Conservation (phyloP, 2,888 invertebrate genomes). For the Lepas anatifera region DNA sequence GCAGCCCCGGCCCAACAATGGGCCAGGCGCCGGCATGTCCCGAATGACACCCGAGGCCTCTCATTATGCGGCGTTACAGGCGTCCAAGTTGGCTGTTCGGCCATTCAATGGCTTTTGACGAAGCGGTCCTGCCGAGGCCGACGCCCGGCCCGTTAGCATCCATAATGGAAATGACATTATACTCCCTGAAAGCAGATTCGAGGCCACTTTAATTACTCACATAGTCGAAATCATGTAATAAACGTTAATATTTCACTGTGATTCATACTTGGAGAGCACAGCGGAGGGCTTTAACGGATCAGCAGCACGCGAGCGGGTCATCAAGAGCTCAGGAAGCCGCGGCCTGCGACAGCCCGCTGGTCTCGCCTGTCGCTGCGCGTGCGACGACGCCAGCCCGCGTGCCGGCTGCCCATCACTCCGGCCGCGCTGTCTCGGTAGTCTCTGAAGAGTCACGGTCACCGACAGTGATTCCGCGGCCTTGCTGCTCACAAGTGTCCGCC, state of each 20-base stretch:
- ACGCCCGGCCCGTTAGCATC: neutral
- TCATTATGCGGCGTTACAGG: neutral
- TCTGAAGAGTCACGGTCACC: too few species aligned
- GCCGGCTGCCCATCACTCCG: too few species aligned
- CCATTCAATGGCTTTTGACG: neutral
- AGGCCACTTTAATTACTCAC: neutral
- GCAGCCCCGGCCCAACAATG: too few species aligned
- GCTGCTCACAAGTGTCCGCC: too few species aligned
- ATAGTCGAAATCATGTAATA: neutral
- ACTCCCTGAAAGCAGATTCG: neutral
- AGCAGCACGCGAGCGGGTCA: neutral
- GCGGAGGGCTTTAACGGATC: neutral
- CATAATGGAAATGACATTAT: neutral
- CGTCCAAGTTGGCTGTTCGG: too few species aligned
- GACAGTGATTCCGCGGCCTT: too few species aligned
- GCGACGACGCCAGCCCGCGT: too few species aligned
- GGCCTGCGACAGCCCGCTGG: too few species aligned
- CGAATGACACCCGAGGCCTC: neutral
- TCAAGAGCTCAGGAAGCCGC: too few species aligned
- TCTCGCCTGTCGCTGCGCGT: too few species aligned
- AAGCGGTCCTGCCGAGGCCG: neutral
- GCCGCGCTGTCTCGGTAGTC: too few species aligned
- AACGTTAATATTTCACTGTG: constrained; percentile 5
- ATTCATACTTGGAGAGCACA: neutral
- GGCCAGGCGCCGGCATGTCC: neutral